Base-by-base conservation (phyloP, 2,888 invertebrate species). In the Hipparchia semele region DNA sequence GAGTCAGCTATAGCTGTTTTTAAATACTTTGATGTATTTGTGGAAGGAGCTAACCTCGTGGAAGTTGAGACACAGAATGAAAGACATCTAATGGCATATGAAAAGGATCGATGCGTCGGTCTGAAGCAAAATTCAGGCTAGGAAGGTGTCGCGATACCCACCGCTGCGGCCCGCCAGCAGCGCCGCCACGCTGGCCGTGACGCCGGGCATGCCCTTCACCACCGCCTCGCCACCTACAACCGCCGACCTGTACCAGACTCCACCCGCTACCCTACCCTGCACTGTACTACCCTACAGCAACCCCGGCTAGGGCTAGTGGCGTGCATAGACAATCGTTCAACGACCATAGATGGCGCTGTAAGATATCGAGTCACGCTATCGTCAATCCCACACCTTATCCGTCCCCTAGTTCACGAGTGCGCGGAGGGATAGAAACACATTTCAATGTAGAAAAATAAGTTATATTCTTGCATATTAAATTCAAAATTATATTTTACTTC, bases 111-210 rank as follows among this genome's bases (percentile, higher is more conserved):
- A 7, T 62, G 46, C 13, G 45, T 46, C 3, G 45, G 60, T 10
- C 9, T 60, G 12, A 39, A 10, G 13, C 59, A 39, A 33, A 10
- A 33, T 33, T n/a, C 62, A 8, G 49, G 8, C 49, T 23, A 49
- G 49, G 49, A 39, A 39, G 5, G 49, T 45, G 49, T 9, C 46
- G 46, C 86, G 78, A 76, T 86, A 92, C 95, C 91, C 92, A 97
- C 97, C 97, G 96, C 96, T 95, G 86, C 95, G 96, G 85, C 96
- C 95, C 80, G 96, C 95, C 87, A 96, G 95, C 87, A 96, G 95
- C 89, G 96, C 95, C 89, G 95, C 95, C 81, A 94, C 86, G 87
- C 90, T 86, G 80, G 89, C 86, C 74, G 93, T 94, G 74, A 94
- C 94, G 77, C 94, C 89, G 84, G 94, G 93, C 92, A 94, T 90